Evolutionary conservation across 2,888 invertebrate species (phyloP).

Genomic region (Apantesis nais): DNA sequence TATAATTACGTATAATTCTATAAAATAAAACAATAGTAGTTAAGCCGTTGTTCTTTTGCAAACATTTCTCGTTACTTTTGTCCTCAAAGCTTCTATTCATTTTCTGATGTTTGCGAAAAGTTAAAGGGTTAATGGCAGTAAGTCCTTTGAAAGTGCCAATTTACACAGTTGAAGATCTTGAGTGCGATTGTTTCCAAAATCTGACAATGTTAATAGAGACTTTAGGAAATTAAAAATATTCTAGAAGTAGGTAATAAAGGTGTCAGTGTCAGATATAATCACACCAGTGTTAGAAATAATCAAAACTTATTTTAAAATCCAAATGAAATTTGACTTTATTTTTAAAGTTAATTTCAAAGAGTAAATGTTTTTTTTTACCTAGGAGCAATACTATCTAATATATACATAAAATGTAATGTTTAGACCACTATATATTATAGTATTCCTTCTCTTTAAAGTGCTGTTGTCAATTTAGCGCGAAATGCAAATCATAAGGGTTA

Average conservation of each 20-base stretch:
- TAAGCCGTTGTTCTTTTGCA: constrained; percentile 7
- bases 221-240: not conserved
- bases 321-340: not conserved
- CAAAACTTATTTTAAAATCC: not conserved
- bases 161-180: constrained; percentile 5
- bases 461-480: too few relatives aligned
- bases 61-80: not conserved
- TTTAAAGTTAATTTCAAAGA: not conserved
- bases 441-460: too few relatives aligned
- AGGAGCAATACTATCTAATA: too few relatives aligned
- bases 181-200: not conserved
- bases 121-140: constrained; percentile 7
- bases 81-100: not conserved
- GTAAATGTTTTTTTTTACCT: too few relatives aligned
- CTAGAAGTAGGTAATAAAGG: not conserved
- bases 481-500: too few relatives aligned
- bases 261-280: too few relatives aligned
- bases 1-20: not conserved
- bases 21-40: not conserved
- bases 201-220: not conserved
- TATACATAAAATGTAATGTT: too few relatives aligned
- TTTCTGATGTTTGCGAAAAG: not conserved
- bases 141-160: not conserved
- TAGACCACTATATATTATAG: too few relatives aligned
- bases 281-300: not conserved